phyloP scores from a whole-genome alignment of 92 coral and sea anemone genomes.

The Epizoanthus fatuus region DNA sequence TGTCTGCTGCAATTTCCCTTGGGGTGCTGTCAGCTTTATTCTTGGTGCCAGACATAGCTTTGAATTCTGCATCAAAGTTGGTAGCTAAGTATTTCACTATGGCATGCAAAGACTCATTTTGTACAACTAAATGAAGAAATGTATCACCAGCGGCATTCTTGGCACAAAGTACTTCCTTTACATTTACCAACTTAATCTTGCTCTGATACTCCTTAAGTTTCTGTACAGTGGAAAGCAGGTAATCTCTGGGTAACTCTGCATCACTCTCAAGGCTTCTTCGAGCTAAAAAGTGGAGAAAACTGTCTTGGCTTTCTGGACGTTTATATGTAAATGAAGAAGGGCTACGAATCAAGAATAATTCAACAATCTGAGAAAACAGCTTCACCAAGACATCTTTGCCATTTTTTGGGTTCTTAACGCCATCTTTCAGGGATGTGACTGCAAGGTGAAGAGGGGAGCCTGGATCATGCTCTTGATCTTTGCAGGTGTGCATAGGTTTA shows the following conservation, averaged over 20 bases:
- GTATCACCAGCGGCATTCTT: constrained; percentile 23
- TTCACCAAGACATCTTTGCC: constrained; percentile 16
- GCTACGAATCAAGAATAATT: constrained; percentile 17
- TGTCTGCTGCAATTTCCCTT: constrained; percentile 32
- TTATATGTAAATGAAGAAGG: not conserved
- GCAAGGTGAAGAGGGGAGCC: constrained; percentile 43
- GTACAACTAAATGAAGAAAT: constrained; percentile 35
- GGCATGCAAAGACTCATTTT: constrained; percentile 3
- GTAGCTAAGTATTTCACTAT: constrained; percentile 18
- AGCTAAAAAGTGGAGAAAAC: constrained; percentile 36
- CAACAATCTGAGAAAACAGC: constrained; percentile 18
- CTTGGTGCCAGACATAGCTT: constrained; percentile 26
- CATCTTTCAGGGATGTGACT: constrained; percentile 13
- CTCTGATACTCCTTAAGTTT: constrained; percentile 14
- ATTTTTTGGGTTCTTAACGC: not conserved
- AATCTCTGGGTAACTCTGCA: constrained; percentile 12
- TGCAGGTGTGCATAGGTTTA: not conserved
- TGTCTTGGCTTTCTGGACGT: constrained; percentile 13
- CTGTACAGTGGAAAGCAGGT: constrained; percentile 29
- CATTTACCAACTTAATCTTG: not conserved
- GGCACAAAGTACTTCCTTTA: constrained; percentile 28
- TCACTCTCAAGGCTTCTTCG: constrained; percentile 7
- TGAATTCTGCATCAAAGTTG: constrained; percentile 30
- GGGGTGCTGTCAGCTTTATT: constrained; percentile 28
- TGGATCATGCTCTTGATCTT: not conserved